Evolutionary conservation across 2,797 vertebrate genomes (phyloP).

Genomic region (Carduelis carduelis): DNA sequence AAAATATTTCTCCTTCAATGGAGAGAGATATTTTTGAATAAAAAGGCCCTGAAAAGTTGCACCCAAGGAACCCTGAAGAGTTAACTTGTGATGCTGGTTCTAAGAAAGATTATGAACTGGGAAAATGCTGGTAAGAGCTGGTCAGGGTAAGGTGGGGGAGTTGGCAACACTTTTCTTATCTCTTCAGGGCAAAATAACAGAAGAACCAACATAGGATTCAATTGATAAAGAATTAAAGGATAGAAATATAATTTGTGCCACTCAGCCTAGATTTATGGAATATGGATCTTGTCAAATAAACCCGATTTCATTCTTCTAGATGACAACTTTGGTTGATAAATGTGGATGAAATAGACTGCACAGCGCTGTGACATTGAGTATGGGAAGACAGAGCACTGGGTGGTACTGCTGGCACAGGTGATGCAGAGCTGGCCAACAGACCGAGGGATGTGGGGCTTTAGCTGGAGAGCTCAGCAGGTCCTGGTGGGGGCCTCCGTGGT

Average conservation of each 20-base stretch:
- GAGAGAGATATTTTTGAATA: not conserved
- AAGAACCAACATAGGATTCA: not conserved
- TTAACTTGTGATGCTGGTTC: not conserved
- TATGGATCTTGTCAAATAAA: conserved; percentile 60
- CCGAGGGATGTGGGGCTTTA: not conserved
- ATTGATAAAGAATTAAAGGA: conserved; percentile 37
- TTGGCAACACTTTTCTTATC: not conserved
- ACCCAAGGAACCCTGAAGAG: not conserved
- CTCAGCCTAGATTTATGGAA: conserved; percentile 41
- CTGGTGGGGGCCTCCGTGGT: not conserved
- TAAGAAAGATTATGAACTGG: not conserved
- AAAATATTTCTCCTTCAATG: not conserved
- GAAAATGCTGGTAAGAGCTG: not conserved
- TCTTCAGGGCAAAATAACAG: not conserved
- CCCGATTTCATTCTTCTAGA: conserved; percentile 32
- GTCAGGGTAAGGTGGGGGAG: not conserved
- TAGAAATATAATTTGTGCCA: conserved; percentile 11
- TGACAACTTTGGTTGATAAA: conserved; percentile 48
- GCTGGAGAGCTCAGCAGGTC: not conserved
- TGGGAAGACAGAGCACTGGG: not conserved
- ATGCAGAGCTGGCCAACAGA: not conserved
- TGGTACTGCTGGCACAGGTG: not conserved
- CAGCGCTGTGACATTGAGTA: not conserved
- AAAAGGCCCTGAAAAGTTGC: not conserved
- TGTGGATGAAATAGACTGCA: conserved; percentile 38